Percentiles rank a stretch among this genome's conserved stretches.
These are phyloP conservation scores for Crocidura indochinensis DNA, from an alignment of 2,797 vertebrate species.

Conservation along the genomic window DNA sequence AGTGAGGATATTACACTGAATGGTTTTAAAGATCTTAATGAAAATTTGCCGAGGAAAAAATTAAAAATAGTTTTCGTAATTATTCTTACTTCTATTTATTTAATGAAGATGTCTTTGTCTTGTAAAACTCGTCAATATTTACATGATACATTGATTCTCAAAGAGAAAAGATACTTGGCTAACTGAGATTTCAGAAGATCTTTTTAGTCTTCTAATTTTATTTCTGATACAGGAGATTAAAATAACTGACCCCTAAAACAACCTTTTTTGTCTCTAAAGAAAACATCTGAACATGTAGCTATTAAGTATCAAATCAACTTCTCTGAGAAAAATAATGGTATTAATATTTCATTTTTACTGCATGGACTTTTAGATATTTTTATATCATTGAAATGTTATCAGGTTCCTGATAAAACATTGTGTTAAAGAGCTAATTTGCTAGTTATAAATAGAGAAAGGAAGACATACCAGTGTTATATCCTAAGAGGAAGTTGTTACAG, in stretches of 20 bases:
- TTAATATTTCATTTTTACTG: conserved; percentile 55
- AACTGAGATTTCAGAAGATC: conserved; percentile 40
- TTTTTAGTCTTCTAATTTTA: conserved; percentile 71
- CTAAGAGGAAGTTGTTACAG: conserved; percentile 52
- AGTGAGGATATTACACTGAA: not conserved
- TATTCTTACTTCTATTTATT: conserved; percentile 11
- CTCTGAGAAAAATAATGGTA: conserved; percentile 70
- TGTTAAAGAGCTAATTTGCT: conserved; percentile 28
- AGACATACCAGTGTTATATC: conserved; percentile 12
- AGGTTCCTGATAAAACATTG: conserved; percentile 49
- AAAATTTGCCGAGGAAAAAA: not conserved
- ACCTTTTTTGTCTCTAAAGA: conserved; percentile 76
- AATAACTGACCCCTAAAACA: conserved; percentile 73
- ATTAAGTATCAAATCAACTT: conserved; percentile 62
- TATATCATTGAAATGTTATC: conserved; percentile 35
- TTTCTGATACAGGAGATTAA: conserved; percentile 68
- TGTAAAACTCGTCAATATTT: conserved; percentile 47
- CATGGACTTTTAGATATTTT: not conserved
- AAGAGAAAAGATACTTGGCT: conserved; percentile 19
- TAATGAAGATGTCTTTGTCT: conserved; percentile 8
- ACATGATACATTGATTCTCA: conserved; percentile 34
- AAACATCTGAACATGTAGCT: conserved; percentile 82
- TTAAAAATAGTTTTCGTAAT: not conserved
- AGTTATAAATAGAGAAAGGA: not conserved
- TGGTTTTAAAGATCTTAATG: not conserved